Evolutionary conservation across 2,797 vertebrate genomes (phyloP), one percentile per base, ranked within the genome.

Genomic region (Enteromius anoplus): DNA sequence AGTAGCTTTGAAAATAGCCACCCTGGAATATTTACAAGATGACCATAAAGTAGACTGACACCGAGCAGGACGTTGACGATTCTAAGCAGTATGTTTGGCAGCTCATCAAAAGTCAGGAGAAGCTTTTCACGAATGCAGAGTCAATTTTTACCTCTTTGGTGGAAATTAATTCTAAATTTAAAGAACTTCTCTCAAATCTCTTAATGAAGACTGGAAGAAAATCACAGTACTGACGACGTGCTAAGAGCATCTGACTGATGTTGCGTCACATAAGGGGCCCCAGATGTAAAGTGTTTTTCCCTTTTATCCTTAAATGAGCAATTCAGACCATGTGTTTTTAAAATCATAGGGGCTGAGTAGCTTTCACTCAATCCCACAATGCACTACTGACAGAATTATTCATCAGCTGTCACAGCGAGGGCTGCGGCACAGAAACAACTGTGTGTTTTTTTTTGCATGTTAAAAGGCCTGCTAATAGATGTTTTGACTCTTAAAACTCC

Each of bases 281-380:
- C 73, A 76, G 32, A 37, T 79, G 62, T 49, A 21, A 45, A 29
- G 51, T 40, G 64, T 79, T 79, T 79, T 79, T 68, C n/a, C 45
- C 47, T 26, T 68, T 60, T 51, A 65, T 78, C 26, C 21, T 37
- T 53, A 66, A 79, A 68, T 79, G 77, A 68, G 58, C 29, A 26
- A 49, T 45, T 78, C 17, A 47, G 19, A 65, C 40, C 58, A 14
- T 45, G 40, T 65, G 75, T 68, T 78, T 37, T 78, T 68, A 51
- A 51, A 78, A 21, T 68, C 62, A 47, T 14, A 37, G 45, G 32
- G 29, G 42, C 45, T 78, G 29, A 71, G 23, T 32, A 37, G 37
- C 68, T 80, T 71, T 62, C 53, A 4, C 53, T 81, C 12, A 62
- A n/a, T 72, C 79, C 40, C 69, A 51, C 55, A 73, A 51, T 64